Base-by-base conservation (phyloP, 2,113 vertebrate species). In the Psettodes erumei region DNA sequence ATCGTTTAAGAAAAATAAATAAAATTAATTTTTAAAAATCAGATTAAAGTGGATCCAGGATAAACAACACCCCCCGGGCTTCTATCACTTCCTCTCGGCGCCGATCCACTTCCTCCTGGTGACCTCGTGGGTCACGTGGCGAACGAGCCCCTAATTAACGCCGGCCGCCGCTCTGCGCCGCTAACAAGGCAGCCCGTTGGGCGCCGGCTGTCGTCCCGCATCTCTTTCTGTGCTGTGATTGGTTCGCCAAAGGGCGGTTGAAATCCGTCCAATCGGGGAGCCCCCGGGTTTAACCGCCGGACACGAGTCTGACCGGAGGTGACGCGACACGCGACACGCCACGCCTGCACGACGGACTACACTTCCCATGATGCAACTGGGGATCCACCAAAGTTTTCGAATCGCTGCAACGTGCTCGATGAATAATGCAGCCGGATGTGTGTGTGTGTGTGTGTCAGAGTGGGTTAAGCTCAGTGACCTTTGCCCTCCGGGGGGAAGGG, bases 391-490 rank as follows among this genome's bases (percentile, higher is more conserved):
- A 40, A 3, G 61, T 56, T 64, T 23, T n/a, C 59, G 0, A 27
- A 35, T 10, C 71, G 47, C 2, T 6, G 1, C 1, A n/a, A n/a
- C n/a, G n/a, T n/a, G n/a, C n/a, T n/a, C n/a, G n/a, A n/a, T n/a
- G n/a, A n/a, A n/a, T n/a, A 15, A 11, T 51, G 68, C 33, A 40
- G 80, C 64, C 63, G 84, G 68, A 77, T 42, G 51, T 40, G 55
- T 47, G 5, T 48, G 48, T 66, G 71, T 61, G 66, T 73, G 69
- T 65, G n/a, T 77, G 75, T 84, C 78, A 53, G 12, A 60, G 55
- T 18, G 32, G 42, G 53, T 83, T 66, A 77, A n/a, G 67, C 79
- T 86, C 82, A 42, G 47, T 74, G 72, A 80, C 73, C 76, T 77
- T 69, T 75, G 78, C 62, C 87, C 79, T 62, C 43, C 0, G 69